A percentile compares a stretch with the other conserved stretches of the same genome.
Evolutionary conservation across 1,140 invertebrate genomes (phyloP).

Genomic region (Rhizoglyphus robini): DNA sequence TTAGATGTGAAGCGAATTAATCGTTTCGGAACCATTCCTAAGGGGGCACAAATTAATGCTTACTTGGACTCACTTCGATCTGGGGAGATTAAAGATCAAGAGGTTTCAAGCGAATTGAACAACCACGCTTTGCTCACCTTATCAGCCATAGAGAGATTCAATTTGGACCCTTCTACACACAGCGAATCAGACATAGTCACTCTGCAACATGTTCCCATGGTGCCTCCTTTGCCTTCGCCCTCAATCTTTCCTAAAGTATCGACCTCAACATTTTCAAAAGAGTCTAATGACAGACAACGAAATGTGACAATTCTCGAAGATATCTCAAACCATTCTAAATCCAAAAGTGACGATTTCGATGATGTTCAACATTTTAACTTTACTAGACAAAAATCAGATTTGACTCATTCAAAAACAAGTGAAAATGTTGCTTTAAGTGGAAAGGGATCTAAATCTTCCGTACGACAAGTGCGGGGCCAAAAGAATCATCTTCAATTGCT

Average conservation of each 20-base stretch:
- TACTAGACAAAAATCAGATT: constrained; percentile 35
- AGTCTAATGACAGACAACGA: constrained; percentile 13
- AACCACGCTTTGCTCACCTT: not conserved
- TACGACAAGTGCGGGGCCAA: constrained; percentile 17
- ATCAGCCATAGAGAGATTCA: not conserved
- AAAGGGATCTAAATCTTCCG: constrained; percentile 24
- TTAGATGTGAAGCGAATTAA: constrained; percentile 89
- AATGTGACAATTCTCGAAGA: constrained; percentile 20
- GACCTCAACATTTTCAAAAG: constrained; percentile 20
- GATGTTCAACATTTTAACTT: constrained; percentile 16
- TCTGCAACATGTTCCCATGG: not conserved
- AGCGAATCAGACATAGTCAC: not conserved
- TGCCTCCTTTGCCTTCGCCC: not conserved
- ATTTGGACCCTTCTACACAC: not conserved
- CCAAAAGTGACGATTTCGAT: constrained; percentile 21
- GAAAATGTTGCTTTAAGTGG: constrained; percentile 22
- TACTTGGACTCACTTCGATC: constrained; percentile 77
- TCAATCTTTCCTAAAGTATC: constrained; percentile 17
- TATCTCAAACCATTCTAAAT: constrained; percentile 6
- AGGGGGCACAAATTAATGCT: constrained; percentile 83
- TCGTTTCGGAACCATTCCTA: constrained; percentile 89
- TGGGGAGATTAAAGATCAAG: not conserved
- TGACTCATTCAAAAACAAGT: constrained; percentile 29
- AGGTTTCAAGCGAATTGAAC: not conserved
- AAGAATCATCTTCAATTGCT: constrained; percentile 11